Base-by-base conservation (phyloP, 2,797 vertebrate species). In the Pseudochaenichthys georgianus region DNA sequence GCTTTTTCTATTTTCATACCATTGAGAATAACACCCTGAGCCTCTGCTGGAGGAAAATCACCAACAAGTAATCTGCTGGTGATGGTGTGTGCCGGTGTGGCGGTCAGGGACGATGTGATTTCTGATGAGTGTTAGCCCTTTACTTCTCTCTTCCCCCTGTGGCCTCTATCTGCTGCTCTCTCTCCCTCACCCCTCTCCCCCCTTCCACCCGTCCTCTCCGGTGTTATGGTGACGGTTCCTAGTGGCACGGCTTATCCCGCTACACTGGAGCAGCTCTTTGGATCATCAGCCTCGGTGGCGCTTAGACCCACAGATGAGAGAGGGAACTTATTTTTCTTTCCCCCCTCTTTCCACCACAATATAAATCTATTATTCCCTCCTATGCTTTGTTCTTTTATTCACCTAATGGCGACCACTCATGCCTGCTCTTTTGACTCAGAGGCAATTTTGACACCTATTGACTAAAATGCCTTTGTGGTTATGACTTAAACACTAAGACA, bases 171-270 rank as follows among this genome's bases (percentile, higher is more conserved):
- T 16, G 28, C 53, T 3, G 4, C 53, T 46, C 63, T 38, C n/a
- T n/a, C n/a, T n/a, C n/a, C n/a, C n/a, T n/a, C n/a, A n/a, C n/a
- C n/a, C n/a, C 42, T 1, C 51, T 60, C 38, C 23, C 13, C 47
- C 48, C 48, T 78, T 28, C 67, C 31, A 1, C 45, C 21, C 17
- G n/a, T 61, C 54, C 42, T 45, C 74, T 38, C 48, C 8, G 17
- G 73, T 64, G 73, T 76, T 62, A 75, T 34, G 78, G 89, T 50
- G 91, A 92, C 59, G 63, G 85, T 84, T 81, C 86, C 72, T 21
- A 91, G 77, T 73, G 89, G 78, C 86, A 87, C 86, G 55, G 85
- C 88, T 94, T 90, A 93, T 91, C 79, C 89, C 51, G 45, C 81
- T 84, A 91, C 88, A 87, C 84, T 83, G 66, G 75, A 85, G 83